Percentiles rank a stretch among this genome's conserved stretches.
These are phyloP conservation scores for Romanogobio albipinnatus DNA, from an alignment of 2,113 vertebrate genomes.

Conservation along the genomic window DNA sequence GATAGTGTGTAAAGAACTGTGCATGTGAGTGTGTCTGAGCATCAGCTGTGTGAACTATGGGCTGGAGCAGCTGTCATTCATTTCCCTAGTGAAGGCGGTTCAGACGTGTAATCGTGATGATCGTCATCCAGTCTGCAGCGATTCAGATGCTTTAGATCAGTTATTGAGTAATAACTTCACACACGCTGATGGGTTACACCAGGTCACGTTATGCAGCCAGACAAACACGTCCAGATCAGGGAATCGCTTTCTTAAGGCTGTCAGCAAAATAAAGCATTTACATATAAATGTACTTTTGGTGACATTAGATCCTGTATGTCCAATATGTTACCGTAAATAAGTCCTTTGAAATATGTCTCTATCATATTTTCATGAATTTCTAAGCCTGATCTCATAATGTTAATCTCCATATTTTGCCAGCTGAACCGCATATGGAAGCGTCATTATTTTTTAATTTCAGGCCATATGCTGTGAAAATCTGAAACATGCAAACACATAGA, in stretches of 20 bases:
- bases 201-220: not conserved
- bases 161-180: slow-evolving; percentile 1
- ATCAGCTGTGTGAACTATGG: slow-evolving; percentile 31
- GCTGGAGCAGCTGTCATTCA: slow-evolving; percentile 27
- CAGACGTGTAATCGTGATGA: slow-evolving; percentile 22
- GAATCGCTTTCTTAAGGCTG: not conserved
- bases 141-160: not conserved
- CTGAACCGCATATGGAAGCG: not conserved
- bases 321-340: not conserved
- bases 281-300: not conserved
- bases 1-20: not conserved
- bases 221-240: not conserved
- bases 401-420: not conserved
- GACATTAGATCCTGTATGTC: not conserved
- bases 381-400: not conserved
- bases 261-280: not conserved
- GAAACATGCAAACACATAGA: not conserved
- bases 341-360: not conserved
- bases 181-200: not conserved
- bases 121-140: not conserved
- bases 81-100: slow-evolving; percentile 17
- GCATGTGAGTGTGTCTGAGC: slow-evolving; percentile 19
- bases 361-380: not conserved
- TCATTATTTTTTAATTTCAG: slow-evolving; percentile 36
- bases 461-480: slow-evolving; percentile 34